phyloP scores from a whole-genome alignment of 2,797 vertebrate species.

The Spinus pinus region DNA sequence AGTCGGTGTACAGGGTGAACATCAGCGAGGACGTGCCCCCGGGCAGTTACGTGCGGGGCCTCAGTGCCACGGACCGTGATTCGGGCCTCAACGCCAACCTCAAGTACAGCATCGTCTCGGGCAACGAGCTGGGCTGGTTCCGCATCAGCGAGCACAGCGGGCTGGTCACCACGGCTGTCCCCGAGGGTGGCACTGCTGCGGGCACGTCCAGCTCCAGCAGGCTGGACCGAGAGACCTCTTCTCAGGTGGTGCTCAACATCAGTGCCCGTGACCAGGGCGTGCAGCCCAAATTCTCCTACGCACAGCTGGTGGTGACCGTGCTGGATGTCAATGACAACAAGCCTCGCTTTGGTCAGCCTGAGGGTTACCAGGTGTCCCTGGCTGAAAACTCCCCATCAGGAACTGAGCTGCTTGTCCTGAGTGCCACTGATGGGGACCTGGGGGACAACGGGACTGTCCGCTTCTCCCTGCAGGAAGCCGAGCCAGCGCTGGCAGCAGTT shows the following conservation, averaged over 20 bases:
- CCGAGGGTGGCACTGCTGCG: not conserved
- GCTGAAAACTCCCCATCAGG: constrained; percentile 87
- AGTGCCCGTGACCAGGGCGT: constrained; percentile 96
- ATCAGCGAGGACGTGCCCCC: constrained; percentile 92
- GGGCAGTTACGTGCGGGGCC: constrained; percentile 93
- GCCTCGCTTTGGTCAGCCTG: constrained; percentile 84
- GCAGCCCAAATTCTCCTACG: constrained; percentile 93
- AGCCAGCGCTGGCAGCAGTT: not conserved
- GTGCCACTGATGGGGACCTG: constrained; percentile 89
- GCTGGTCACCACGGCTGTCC: constrained; percentile 84
- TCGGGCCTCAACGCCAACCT: constrained; percentile 97
- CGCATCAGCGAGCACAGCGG: constrained; percentile 94
- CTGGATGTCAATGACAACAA: constrained; percentile 94
- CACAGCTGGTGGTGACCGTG: constrained; percentile 89
- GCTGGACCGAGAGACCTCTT: constrained; percentile 89
- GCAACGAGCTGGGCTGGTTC: constrained; percentile 95
- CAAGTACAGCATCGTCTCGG: constrained; percentile 94
- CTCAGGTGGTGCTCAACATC: constrained; percentile 91
- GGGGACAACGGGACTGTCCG: constrained; percentile 91
- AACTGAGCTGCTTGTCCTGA: constrained; percentile 85
- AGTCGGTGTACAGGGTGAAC: constrained; percentile 87
- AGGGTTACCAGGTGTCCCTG: constrained; percentile 82
- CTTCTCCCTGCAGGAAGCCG: constrained; percentile 85
- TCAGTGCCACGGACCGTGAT: constrained; percentile 95
- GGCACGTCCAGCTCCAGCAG: constrained; percentile 63